Conservation (phyloP, 2,797 vertebrate species). For the Falco peregrinus region DNA sequence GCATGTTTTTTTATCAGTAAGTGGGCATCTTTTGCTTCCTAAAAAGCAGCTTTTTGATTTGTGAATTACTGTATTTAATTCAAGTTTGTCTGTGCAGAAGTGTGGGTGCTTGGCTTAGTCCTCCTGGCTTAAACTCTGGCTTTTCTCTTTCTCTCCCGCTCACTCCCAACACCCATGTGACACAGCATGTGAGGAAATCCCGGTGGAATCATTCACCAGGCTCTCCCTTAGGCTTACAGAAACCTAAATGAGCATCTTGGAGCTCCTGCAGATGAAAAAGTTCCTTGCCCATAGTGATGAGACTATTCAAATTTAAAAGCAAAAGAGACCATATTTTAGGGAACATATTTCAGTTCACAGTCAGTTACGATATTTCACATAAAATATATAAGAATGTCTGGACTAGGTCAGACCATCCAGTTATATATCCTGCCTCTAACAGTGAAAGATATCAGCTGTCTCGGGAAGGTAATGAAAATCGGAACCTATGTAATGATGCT, state of each 20-base stretch:
- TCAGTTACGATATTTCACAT: background rate
- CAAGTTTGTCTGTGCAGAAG: background rate
- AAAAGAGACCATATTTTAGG: background rate
- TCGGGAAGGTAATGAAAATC: background rate
- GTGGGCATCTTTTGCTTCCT: background rate
- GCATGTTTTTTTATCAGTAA: background rate
- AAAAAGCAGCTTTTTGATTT: background rate
- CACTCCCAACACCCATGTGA: background rate
- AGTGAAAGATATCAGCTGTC: background rate
- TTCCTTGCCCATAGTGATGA: background rate
- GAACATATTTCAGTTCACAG: constrained; percentile 20
- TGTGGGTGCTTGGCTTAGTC: background rate
- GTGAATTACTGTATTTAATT: background rate
- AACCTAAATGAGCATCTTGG: background rate
- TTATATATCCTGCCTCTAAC: background rate
- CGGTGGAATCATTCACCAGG: background rate
- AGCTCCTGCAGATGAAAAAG: background rate
- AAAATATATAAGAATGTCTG: background rate
- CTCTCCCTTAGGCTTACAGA: background rate
- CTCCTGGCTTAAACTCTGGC: background rate
- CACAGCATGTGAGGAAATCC: background rate
- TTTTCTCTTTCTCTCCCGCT: background rate
- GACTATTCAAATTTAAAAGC: constrained; percentile 4
- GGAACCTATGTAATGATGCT: background rate
- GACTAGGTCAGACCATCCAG: background rate